These are phyloP conservation scores for Pogonocichla stellata DNA, from an alignment of 2,113 vertebrate species.

Conservation along the genomic window DNA sequence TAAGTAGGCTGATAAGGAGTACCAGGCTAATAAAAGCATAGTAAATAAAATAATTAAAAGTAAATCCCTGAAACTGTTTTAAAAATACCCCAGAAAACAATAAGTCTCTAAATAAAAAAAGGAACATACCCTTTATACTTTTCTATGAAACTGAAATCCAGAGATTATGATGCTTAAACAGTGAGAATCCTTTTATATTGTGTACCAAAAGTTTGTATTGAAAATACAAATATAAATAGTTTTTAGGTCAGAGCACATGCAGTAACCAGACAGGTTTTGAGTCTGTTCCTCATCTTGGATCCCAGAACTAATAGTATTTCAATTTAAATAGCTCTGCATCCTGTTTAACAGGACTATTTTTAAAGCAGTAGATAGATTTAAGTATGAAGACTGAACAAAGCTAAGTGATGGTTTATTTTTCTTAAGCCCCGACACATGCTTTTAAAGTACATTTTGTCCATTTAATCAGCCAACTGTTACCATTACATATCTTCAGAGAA, in stretches of 20 bases:
- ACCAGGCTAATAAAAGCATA: not conserved
- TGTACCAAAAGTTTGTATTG: not conserved
- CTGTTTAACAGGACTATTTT: not conserved
- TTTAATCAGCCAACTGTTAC: not conserved
- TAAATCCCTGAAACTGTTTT: not conserved
- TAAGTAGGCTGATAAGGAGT: not conserved
- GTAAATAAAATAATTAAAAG: not conserved
- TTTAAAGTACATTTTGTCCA: not conserved
- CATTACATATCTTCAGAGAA: not conserved
- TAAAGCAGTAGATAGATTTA: not conserved
- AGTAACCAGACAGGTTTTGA: not conserved
- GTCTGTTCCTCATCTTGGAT: not conserved
- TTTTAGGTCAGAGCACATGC: not conserved
- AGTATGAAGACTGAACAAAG: not conserved
- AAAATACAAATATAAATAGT: not conserved
- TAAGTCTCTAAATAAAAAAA: not conserved
- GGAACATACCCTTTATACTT: accelerated
- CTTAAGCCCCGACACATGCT: accelerated
- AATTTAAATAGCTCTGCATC: not conserved
- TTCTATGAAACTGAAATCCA: constrained; percentile 19
- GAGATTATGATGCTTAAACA: not conserved
- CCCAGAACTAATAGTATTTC: not conserved
- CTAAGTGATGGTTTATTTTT: not conserved
- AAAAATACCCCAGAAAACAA: not conserved
- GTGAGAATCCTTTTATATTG: not conserved